Base-by-base conservation (phyloP, 2,797 vertebrate species). In the Crocidura indochinensis region DNA sequence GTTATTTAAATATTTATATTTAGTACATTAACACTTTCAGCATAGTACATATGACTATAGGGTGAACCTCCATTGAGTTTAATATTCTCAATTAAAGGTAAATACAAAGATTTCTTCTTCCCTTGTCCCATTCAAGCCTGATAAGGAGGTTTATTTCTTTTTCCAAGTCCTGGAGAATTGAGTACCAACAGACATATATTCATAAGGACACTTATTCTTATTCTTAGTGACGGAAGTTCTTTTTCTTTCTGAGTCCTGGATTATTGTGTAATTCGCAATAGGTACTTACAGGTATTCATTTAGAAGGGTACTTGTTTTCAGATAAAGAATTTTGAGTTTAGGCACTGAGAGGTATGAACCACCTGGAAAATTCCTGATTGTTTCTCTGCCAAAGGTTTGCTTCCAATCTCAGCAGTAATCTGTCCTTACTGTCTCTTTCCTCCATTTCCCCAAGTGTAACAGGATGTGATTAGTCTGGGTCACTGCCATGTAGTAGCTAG, bases 51-150 rank as follows among this genome's bases (percentile, higher is more conserved):
- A 64, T 8, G 76, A 67, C n/a, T 64, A 17, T 47, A 46, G 24
- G 14, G 53, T n/a, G 65, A 77, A 62, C 2, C 47, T 88, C 2
- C 0, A 83, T 49, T 46, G 38, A 44, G 29, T 46, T 47, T 72
- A 64, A 69, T 20, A 46, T 87, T 92, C n/a, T 56, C 79, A 81
- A 73, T 87, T 75, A 78, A 62, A 44, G 17, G 22, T 56, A 22
- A 12, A 17, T 31, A 22, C 46, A 26, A 85, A 72, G 20, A 60
- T 3, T 14, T 19, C 47, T 51, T 68, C 78, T n/a, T 83, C 44
- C 12, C 83, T 46, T 8, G 6, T 56, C 80, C 64, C 17, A 65
- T 44, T 27, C 27, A 20, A 65, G 65, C 47, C 26, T 91, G 31
- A 8, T 20, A 38, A 67, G 31, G 22, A 74, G 20, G 6, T 68